Base-by-base conservation (phyloP, 2,888 invertebrate genomes). In the Tridacna gigas region DNA sequence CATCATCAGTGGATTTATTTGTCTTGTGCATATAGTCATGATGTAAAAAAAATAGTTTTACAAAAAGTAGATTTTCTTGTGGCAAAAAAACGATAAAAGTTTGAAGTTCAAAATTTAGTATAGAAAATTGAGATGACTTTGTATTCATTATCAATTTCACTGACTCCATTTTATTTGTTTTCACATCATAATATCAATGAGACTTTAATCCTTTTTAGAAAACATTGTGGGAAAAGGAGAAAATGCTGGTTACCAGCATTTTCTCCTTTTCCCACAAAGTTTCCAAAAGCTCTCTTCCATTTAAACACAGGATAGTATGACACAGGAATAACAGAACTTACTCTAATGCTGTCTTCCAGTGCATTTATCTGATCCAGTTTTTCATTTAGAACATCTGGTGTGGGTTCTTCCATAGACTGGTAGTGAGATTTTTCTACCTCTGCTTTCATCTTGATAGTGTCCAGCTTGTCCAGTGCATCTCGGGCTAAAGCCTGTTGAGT, bases 281-380 rank as follows among this genome's bases (percentile, higher is more conserved):
- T 56, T 56, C 9, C 20, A 56, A 56, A 56, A 3, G 11, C 20
- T 15, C 56, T 56, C 56, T 9, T 20, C 56, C 9, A 11, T 20
- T 20, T 5, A 3, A 56, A 20, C 5, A 3, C 20, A 15, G 20
- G 20, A 56, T 56, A 11, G 15, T 56, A 15, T 56, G 56, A 9
- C 3, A 60, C 22, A 74, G 15, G 15, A 45, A 60, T 7, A 0
- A 20, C 18, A 28, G 15, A 5, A 22, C 74, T 74, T 83, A 92
- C 93, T 91, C 88, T 89, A 26, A 93, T 91, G 37, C 89, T 89
- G 13, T 92, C 90, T 79, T 91, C 90, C 9, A 92, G 89, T 37
- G 74, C 80, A 7, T 91, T 76, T 51, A 93, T 91, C 77, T 93
- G 90, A n/a, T 91, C 86, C 28, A 93, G 89, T 83, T 93, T 93